A percentile compares a stretch with the other conserved stretches of the same genome.
These are phyloP conservation scores for Nasua narica DNA, from an alignment of 2,797 vertebrate genomes.

Conservation along the genomic window DNA sequence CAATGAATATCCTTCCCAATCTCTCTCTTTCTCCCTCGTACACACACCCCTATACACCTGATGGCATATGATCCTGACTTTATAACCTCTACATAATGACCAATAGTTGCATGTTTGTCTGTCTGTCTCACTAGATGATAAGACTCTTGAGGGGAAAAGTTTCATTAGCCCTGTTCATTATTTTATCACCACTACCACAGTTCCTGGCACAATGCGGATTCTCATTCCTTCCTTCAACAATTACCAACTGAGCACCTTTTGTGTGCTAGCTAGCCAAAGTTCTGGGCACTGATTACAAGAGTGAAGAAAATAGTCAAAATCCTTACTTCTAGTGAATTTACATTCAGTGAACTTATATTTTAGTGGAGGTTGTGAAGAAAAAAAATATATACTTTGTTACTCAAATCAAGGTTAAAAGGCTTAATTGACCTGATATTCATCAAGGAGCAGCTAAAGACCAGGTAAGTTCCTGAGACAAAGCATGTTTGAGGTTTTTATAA, in stretches of 20 bases:
- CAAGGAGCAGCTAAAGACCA: not conserved
- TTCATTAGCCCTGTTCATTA: not conserved
- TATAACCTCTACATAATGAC: not conserved
- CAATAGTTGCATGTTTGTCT: not conserved
- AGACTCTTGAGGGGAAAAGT: not conserved
- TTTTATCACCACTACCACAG: not conserved
- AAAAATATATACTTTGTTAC: not conserved
- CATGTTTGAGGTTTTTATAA: not conserved
- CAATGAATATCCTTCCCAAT: not conserved
- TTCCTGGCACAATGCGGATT: not conserved
- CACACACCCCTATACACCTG: not conserved
- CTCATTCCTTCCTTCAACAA: not conserved
- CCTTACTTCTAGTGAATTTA: not conserved
- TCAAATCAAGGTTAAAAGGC: not conserved
- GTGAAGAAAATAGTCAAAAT: not conserved
- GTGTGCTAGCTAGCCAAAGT: not conserved
- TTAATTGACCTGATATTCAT: not conserved
- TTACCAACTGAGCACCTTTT: not conserved
- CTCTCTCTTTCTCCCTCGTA: not conserved
- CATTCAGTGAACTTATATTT: not conserved
- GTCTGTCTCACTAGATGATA: not conserved
- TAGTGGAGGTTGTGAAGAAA: not conserved
- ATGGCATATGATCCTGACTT: not conserved
- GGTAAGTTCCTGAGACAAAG: not conserved
- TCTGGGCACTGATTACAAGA: not conserved